phyloP scores from a whole-genome alignment of 35 echinoderm and acorn worm genomes.

The Chiridota heheva region DNA sequence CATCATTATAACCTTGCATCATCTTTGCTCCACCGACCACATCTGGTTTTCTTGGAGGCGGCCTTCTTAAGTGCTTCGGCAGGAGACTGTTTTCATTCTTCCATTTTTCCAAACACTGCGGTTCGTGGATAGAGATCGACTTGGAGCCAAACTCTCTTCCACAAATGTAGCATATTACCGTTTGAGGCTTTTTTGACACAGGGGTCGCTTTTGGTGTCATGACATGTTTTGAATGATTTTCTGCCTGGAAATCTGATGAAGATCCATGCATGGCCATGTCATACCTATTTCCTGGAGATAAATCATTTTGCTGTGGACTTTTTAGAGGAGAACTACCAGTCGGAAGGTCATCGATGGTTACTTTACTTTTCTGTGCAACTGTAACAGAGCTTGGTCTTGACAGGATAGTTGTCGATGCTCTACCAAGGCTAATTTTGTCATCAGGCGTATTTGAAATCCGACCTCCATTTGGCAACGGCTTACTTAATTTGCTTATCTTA shows the following conservation, averaged over 20 bases:
- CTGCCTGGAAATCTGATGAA: too few relatives aligned
- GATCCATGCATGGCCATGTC: too few relatives aligned
- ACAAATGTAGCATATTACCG: constrained; percentile 91
- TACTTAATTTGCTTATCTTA: too few relatives aligned
- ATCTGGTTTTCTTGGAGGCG: constrained; percentile 72
- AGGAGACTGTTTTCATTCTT: constrained; percentile 78
- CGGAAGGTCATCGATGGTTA: constrained; percentile 54
- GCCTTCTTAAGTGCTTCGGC: constrained; percentile 61
- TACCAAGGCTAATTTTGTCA: too few relatives aligned
- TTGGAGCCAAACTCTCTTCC: constrained; percentile 93
- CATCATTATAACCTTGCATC: constrained; percentile 55
- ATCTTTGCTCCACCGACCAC: neutral
- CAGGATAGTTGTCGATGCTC: constrained; percentile 78
- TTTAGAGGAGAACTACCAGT: too few relatives aligned
- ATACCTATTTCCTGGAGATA: too few relatives aligned
- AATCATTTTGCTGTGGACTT: too few relatives aligned
- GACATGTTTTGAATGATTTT: too few relatives aligned
- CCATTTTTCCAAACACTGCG: constrained; percentile 95
- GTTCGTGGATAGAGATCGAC: constrained; percentile 84
- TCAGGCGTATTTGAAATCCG: too few relatives aligned
- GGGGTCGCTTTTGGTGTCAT: too few relatives aligned
- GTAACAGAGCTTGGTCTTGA: constrained; percentile 77
- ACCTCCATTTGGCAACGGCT: too few relatives aligned
- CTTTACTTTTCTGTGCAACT: constrained; percentile 40
- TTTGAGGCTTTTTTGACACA: constrained; percentile 47